Base-by-base conservation (phyloP, 2,888 invertebrate genomes). In the Tubulanus polymorphus region DNA sequence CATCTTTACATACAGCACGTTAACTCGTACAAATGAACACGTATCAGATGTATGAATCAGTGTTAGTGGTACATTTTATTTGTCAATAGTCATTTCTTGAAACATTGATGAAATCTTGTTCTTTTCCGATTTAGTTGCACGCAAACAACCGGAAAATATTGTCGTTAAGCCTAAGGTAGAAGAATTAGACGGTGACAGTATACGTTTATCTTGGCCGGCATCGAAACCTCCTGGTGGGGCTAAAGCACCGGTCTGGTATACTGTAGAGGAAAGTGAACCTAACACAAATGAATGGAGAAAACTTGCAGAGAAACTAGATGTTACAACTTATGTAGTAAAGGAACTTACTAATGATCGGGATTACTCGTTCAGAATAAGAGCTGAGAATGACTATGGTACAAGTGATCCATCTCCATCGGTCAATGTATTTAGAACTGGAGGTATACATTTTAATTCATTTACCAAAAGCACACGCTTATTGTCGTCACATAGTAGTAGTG, bases 341-440 rank as follows among this genome's bases (percentile, higher is more conserved):
- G 70, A 74, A 46, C 70, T 99, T 60, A 89, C 91, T 72, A 92
- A 94, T 1, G 92, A 92, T 82, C 85, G 91, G 63, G 95, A 96
- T 81, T 99, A 97, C 82, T 90, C 90, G 80, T 93, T 96, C 83
- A 85, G 96, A 59, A 86, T 96, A 30, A 85, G 95, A 28, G 95
- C 95, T 2, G 93, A 94, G 76, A 97, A 96, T 81, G 90, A 92
- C 77, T 92, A 89, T 77, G 96, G 96, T 48, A 87, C 93, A 62
- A 93, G 93, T 79, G 95, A 95, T 75, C 94, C 96, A n/a, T 32
- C 35, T n/a, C 35, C 35, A n/a, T 32, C 35, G 35, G 35, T n/a
- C n/a, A n/a, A n/a, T n/a, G n/a, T n/a, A n/a, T n/a, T n/a, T n/a
- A n/a, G n/a, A n/a, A n/a, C n/a, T n/a, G n/a, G n/a, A n/a, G n/a